These are phyloP conservation scores for Terebella lapidaria DNA, from an alignment of 2,888 invertebrate species.

Conservation along the genomic window DNA sequence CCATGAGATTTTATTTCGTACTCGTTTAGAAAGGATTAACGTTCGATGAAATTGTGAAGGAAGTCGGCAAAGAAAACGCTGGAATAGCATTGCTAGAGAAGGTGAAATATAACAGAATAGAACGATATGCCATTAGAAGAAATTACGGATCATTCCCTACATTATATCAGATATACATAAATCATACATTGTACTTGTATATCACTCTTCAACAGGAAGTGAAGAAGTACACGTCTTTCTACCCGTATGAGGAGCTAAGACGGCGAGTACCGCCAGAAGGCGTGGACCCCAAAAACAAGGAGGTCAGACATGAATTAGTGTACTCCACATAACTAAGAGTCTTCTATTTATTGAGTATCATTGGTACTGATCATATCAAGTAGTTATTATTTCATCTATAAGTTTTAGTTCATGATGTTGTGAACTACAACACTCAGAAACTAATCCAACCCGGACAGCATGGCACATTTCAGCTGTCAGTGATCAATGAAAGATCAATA, in stretches of 20 bases:
- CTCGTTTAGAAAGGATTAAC: constrained; percentile 29
- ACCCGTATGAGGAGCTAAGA: constrained; percentile 28
- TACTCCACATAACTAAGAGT: no score
- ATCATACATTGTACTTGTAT: no score
- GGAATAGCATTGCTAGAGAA: constrained; percentile 27
- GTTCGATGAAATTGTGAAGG: constrained; percentile 30
- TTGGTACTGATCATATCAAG: no score
- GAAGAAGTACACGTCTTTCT: constrained; percentile 29
- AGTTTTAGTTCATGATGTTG: no score
- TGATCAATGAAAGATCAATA: no score
- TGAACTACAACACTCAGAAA: no score
- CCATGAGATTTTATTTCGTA: background rate
- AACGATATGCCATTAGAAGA: background rate
- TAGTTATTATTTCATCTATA: no score
- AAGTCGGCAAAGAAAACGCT: constrained; percentile 31
- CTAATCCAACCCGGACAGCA: no score
- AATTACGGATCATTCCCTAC: background rate
- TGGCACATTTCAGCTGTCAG: no score
- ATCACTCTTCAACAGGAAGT: constrained; percentile 33
- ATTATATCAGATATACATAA: no score
- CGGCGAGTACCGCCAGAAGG: constrained; percentile 31
- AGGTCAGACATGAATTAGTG: constrained; percentile 30
- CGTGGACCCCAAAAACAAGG: constrained; percentile 34
- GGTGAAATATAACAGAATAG: no score
- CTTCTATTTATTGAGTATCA: no score